Base-by-base conservation (phyloP, 2,113 vertebrate species). In the Hyaena hyaena region DNA sequence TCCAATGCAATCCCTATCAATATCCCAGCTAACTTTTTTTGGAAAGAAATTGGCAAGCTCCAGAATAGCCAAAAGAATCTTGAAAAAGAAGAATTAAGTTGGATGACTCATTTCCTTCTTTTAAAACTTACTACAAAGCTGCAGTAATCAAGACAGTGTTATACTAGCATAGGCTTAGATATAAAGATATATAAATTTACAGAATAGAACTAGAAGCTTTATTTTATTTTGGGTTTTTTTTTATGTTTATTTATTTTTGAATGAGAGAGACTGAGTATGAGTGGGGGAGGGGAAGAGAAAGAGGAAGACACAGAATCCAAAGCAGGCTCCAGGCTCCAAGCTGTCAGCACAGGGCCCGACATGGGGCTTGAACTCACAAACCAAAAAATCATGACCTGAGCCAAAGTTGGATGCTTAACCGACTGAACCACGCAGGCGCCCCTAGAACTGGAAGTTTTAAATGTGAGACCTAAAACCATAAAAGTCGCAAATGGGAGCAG, bases 51-150 rank as follows among this genome's bases (percentile, higher is more conserved):
- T 76, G 53, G 63, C 77, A 95, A 79, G 28, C 16, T 58, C 33
- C 84, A 93, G 45, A 88, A 93, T 19, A 77, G 95, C 63, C 71
- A 96, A 93, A 88, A 33, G 39, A 73, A 80, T 43, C 19, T 81
- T 74, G 43, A 80, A 93, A 82, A 95, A 84, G 35, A 83, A 83
- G 11, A 74, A 65, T 65, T 74, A 66, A 48, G 39, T 79, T 92
- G 31, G 21, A 74, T 3, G 10, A 73, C 63, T 45, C 65, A 69
- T 82, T 55, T 85, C 31, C 45, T 23, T 79, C 83, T 86, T 73
- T 90, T 39, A 86, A 90, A 96, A 43, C 39, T 90, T 39, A 66
- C 26, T 71, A 26, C n/a, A 63, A 79, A 92, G 10, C 83, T 31
- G 63, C 17, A 65, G n/a, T 73, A 89, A 89, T 79, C 69, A 71